Evolutionary conservation across 2,797 vertebrate genomes (phyloP), one percentile per base, ranked within the genome.

Genomic region (Bovichtus diacanthus): DNA sequence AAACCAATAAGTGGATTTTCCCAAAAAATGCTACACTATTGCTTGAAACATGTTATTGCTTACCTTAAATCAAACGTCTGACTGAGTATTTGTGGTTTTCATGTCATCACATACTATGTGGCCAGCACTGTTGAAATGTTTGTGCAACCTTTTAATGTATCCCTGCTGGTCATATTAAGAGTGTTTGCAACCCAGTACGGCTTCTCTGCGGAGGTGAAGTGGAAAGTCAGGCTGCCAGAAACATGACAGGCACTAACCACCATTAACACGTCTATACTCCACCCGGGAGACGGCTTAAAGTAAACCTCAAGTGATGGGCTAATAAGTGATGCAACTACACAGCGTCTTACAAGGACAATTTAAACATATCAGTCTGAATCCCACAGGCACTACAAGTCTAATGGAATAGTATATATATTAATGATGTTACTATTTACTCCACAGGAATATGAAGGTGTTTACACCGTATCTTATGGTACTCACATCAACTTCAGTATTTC

Each of bases 171-270:
- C 71, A 60, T 77, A 83, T 88, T 86, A 86, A 65, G 70, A 38
- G 71, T 84, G 81, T 86, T 85, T 82, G 80, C 55, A 81, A 64
- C 70, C 65, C 78, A 19, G 53, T 65, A 39, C 23, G 31, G 53
- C 83, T 86, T 74, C 81, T 86, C 66, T 47, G 71, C 49, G 84
- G 70, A 82, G 82, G 81, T 80, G 72, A 83, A 85, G 86, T 83
- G 83, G 90, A 91, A 91, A 90, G 74, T 89, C 23, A 67, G 74
- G 78, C 79, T 84, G 90, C 90, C 92, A 92, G 85, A 86, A 74
- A 77, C 81, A 86, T 85, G 85, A 87, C 88, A 81, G 82, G 76
- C 84, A 54, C 72, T 67, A 62, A 88, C 77, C 77, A 60, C 79
- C 80, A 78, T 90, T 90, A 91, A 91, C 86, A 87, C 77, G 2